Percentiles rank a stretch among this genome's conserved stretches.
Conservation (phyloP, 2,888 invertebrate genomes). For the Rhorus exstirpatorius region DNA sequence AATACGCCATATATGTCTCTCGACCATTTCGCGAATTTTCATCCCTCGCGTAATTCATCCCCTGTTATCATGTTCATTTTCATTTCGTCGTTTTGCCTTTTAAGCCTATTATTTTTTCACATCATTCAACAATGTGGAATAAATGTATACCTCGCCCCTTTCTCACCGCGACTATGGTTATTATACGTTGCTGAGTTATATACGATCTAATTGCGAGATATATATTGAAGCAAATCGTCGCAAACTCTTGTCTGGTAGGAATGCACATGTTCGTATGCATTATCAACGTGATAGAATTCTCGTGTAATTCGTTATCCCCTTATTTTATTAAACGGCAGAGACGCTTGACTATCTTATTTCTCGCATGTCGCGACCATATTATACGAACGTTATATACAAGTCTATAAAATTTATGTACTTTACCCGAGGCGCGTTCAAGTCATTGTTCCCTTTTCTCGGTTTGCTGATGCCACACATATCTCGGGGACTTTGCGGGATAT, state of each 20-base stretch:
- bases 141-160: not conserved
- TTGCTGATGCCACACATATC: constrained; percentile 59
- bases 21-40: constrained; percentile 1
- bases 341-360: constrained; percentile 2
- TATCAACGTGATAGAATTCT: constrained; percentile 7
- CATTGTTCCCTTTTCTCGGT: constrained; percentile 50
- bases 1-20: too few species aligned
- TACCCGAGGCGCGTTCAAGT: not conserved
- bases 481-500: constrained; percentile 72
- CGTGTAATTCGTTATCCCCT: constrained; percentile 1
- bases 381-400: not conserved
- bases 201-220: constrained; percentile 44
- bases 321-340: not conserved
- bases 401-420: constrained; percentile 18
- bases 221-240: constrained; percentile 55
- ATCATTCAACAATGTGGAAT: constrained; percentile 11
- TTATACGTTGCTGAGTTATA: constrained; percentile 15
- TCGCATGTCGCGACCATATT: not conserved
- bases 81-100: not conserved
- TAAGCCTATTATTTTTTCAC: not conserved
- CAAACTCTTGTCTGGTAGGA: constrained; percentile 30
- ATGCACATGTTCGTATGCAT: not conserved
- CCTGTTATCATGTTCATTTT: constrained; percentile 13
- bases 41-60: constrained; percentile 9
- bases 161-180: not conserved